Base-by-base conservation (phyloP, 2,113 vertebrate species). In the Toxostoma redivivum region DNA sequence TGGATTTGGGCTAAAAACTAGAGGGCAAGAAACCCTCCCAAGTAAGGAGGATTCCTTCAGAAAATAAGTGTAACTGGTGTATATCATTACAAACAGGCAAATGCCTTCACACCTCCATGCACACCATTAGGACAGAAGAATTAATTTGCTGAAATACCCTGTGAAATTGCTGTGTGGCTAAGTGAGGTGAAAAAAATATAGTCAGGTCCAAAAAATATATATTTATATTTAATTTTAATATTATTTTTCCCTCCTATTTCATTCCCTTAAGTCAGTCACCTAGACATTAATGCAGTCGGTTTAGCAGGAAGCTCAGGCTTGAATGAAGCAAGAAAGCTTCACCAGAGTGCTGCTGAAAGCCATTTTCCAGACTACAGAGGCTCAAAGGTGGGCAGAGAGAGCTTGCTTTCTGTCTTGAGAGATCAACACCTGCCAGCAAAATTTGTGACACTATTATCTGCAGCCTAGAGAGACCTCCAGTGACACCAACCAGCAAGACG, bases 391-490 rank as follows among this genome's bases (percentile, higher is more conserved):
- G 38, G n/a, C 38, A 2, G 2, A 40, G 35, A 50, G 17, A 42
- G 31, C 21, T 71, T 64, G 22, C 57, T 85, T 66, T 37, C 42
- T 54, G 54, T 35, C 78, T 58, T 80, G 38, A 66, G 44, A 86
- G 58, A 81, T 87, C 70, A 91, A 62, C 47, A 61, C 21, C 83
- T 64, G 69, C 61, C 83, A 94, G 58, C 10, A 82, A 90, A 90
- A 62, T 51, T 23, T n/a, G 37, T 35, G 92, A 61, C 44, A 45
- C 57, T 44, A 50, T 81, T 77, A 91, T 66, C 58, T 51, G 35
- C 44, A 86, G 60, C 74, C 89, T 35, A 72, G 62, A 57, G 81
- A 92, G 74, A 81, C 45, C 78, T 82, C 70, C 82, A 92, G 86
- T 0, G 1, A 93, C 56, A 73, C 37, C 1, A 0, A 27, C 67